phyloP scores from a whole-genome alignment of 2,113 vertebrate genomes.

The Garra rufa region DNA sequence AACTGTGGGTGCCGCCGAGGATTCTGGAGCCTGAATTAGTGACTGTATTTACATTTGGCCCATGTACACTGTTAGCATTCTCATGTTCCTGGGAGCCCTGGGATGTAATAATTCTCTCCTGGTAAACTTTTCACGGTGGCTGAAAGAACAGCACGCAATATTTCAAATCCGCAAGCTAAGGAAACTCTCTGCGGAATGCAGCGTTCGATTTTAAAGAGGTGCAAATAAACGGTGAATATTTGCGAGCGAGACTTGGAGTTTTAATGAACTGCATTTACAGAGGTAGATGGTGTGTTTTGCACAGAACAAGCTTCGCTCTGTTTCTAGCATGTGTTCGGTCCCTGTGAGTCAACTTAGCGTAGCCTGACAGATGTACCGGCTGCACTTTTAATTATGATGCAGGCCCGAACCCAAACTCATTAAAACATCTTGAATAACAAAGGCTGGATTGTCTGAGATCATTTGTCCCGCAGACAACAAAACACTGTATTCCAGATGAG shows the following conservation, averaged over 20 bases:
- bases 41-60: constrained; percentile 45
- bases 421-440: constrained; percentile 50
- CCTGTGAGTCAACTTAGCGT: constrained; percentile 10
- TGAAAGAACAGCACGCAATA: neutral
- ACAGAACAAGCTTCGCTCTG: constrained; percentile 12
- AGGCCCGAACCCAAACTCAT: constrained; percentile 46
- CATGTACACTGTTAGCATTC: constrained; percentile 49
- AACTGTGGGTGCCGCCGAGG: constrained; percentile 36
- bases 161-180: constrained; percentile 38
- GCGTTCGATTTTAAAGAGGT: constrained; percentile 26
- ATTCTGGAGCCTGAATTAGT: constrained; percentile 36
- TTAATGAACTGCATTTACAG: constrained; percentile 17
- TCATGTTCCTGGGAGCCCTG: constrained; percentile 22
- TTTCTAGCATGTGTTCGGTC: constrained; percentile 17
- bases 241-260: neutral
- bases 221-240: neutral
- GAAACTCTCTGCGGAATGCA: constrained; percentile 25
- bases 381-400: constrained; percentile 43
- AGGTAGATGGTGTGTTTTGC: constrained; percentile 8
- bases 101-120: constrained; percentile 45
- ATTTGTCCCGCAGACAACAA: constrained; percentile 48
- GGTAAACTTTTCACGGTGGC: constrained; percentile 52
- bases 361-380: constrained; percentile 30
- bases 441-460: constrained; percentile 33
- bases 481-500: constrained; percentile 47